Conservation (phyloP, 2,113 vertebrate species). For the Osmerus mordax region DNA sequence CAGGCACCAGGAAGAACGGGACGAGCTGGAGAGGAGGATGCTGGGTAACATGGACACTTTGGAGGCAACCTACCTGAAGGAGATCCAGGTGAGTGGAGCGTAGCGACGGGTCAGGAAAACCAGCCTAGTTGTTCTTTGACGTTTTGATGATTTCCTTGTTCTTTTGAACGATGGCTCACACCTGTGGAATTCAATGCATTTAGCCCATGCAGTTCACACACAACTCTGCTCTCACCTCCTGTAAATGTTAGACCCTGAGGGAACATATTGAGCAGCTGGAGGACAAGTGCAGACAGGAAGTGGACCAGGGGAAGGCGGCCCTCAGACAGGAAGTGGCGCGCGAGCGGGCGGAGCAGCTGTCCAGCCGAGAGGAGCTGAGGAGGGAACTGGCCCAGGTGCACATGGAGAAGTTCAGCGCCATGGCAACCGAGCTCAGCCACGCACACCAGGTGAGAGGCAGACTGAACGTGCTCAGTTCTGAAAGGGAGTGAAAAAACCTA, state of each 20-base stretch:
- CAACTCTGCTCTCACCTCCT: background rate
- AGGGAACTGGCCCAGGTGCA: constrained; percentile 69
- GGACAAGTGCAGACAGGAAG: constrained; percentile 45
- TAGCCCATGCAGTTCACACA: background rate
- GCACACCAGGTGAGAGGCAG: constrained; percentile 74
- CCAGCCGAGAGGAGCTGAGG: constrained; percentile 63
- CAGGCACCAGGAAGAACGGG: constrained; percentile 72
- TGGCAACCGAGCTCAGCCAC: constrained; percentile 71
- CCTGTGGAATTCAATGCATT: too few relatives aligned
- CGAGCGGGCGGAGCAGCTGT: constrained; percentile 62
- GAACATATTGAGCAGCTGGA: constrained; percentile 65
- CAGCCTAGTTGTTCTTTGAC: background rate
- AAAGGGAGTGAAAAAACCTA: background rate
- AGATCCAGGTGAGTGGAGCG: constrained; percentile 77
- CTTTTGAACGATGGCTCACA: background rate
- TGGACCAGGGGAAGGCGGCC: constrained; percentile 44
- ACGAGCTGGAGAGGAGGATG: constrained; percentile 77
- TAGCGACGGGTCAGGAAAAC: background rate
- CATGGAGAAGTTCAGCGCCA: constrained; percentile 71
- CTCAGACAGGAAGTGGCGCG: constrained; percentile 50
- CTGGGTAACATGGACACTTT: constrained; percentile 81
- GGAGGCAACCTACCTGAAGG: constrained; percentile 80
- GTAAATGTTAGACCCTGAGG: constrained; percentile 56
- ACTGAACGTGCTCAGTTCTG: too few relatives aligned
- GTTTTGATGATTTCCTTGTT: background rate